Evolutionary conservation across 2,797 vertebrate genomes (phyloP).

Genomic region (Scolopax rusticola): DNA sequence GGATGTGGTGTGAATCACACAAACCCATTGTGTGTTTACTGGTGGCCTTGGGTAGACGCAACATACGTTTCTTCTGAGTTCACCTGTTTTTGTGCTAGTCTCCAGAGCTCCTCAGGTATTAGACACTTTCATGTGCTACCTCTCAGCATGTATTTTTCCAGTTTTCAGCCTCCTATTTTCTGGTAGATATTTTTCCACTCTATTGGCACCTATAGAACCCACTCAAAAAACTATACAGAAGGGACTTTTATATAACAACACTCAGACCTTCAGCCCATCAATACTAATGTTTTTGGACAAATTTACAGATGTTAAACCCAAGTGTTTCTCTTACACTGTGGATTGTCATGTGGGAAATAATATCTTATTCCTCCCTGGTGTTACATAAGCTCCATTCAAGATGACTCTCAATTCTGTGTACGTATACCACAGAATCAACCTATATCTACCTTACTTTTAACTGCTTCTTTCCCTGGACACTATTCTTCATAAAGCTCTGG

Average conservation of each 20-base stretch:
- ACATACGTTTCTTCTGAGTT: background rate
- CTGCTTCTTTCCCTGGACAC: background rate
- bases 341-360: background rate
- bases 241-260: background rate
- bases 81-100: rapidly evolving
- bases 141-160: background rate
- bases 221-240: background rate
- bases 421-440: background rate
- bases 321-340: background rate
- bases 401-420: background rate
- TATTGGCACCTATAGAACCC: background rate
- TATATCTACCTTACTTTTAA: background rate
- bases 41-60: background rate
- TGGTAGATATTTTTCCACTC: background rate
- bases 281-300: background rate
- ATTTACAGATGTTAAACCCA: background rate
- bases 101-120: background rate
- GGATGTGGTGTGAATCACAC: background rate
- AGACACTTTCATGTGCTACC: background rate
- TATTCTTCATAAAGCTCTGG: background rate
- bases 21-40: background rate
- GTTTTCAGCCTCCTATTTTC: background rate
- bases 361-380: rapidly evolving
- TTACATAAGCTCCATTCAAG: background rate
- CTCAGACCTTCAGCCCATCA: rapidly evolving